Conservation (phyloP, 2,888 invertebrate species). For the Euproctis similis region DNA sequence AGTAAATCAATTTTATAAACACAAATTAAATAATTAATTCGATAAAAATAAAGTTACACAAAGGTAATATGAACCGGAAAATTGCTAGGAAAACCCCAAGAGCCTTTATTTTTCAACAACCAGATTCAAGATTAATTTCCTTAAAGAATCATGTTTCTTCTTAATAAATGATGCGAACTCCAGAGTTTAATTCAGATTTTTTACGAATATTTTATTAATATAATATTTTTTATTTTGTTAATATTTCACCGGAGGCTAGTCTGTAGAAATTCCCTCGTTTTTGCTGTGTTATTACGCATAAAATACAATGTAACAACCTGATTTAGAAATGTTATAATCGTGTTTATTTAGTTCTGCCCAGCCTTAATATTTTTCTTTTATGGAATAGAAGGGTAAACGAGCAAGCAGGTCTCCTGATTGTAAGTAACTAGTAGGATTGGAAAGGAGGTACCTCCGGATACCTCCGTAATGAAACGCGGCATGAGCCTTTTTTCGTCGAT, state of each 20-base stretch:
- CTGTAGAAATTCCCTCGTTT: background rate
- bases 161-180: background rate
- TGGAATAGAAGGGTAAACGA: no score
- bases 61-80: background rate
- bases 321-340: no score
- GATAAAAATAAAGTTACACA: background rate
- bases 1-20: background rate
- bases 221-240: background rate
- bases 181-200: background rate
- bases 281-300: no score
- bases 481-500: constrained; percentile 23
- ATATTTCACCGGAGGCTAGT: background rate
- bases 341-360: no score
- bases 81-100: background rate
- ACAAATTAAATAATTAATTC: background rate
- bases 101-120: background rate
- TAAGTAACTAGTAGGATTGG: no score
- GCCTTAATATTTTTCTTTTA: no score
- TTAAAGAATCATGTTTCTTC: background rate
- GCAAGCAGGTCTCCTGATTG: no score
- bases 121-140: background rate
- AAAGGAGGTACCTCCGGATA: background rate
- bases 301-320: no score
- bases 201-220: background rate
- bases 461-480: constrained; percentile 11